phyloP scores from a whole-genome alignment of 1,140 invertebrate genomes.

The Linepithema humile region DNA sequence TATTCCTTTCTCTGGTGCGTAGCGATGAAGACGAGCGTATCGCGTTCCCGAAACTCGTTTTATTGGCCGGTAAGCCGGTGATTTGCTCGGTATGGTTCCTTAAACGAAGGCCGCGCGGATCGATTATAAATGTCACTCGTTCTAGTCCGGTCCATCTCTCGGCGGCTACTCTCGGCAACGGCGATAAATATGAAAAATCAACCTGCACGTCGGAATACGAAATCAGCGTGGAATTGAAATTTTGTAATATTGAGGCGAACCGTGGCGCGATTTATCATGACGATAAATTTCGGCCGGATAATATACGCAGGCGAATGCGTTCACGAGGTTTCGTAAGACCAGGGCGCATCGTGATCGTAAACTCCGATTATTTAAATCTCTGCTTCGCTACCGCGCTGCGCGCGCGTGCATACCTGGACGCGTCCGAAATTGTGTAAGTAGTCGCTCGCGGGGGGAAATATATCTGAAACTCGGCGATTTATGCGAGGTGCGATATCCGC shows the following conservation, averaged over 20 bases:
- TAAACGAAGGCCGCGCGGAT: conserved; percentile 40
- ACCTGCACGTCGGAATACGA: not conserved
- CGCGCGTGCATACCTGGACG: conserved; percentile 35
- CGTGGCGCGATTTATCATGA: conserved; percentile 29
- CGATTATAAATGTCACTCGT: conserved; percentile 52
- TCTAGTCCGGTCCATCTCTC: not conserved
- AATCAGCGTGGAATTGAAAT: conserved; percentile 33
- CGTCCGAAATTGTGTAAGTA: conserved; percentile 37
- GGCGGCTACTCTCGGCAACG: not conserved
- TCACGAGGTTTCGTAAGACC: conserved; percentile 14
- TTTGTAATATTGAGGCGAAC: not conserved
- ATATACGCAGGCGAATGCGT: conserved; percentile 12
- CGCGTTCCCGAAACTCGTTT: conserved; percentile 39
- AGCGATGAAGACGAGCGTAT: conserved; percentile 50
- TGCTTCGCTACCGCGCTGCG: conserved; percentile 39
- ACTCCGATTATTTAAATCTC: conserved; percentile 46
- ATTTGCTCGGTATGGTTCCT: not conserved
- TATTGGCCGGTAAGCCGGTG: not conserved
- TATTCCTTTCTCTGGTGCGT: conserved; percentile 48
- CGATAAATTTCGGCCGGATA: conserved; percentile 36
- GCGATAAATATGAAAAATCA: conserved; percentile 41
- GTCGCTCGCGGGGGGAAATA: conserved; percentile 11
- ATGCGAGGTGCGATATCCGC: conserved; percentile 21
- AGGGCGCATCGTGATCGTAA: conserved; percentile 32
- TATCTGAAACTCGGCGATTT: conserved; percentile 37